These are phyloP conservation scores for Mycetomoellerius zeteki DNA, from an alignment of 1,140 invertebrate species.

Conservation along the genomic window DNA sequence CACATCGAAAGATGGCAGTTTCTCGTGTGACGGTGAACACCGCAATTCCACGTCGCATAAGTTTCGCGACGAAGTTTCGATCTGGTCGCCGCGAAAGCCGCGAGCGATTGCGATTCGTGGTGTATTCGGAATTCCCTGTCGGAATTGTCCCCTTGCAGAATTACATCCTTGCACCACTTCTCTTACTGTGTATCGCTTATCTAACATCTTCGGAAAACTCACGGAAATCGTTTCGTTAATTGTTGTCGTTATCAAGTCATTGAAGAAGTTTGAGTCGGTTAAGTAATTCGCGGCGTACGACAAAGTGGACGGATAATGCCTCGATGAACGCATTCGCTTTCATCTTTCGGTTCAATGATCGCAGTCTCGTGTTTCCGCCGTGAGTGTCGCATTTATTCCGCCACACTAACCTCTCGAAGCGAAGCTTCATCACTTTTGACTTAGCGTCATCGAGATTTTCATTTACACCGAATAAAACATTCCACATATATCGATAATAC, in stretches of 20 bases:
- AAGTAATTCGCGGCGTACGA: background rate
- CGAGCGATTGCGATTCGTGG: constrained; percentile 51
- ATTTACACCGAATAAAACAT: background rate
- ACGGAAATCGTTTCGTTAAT: constrained; percentile 22
- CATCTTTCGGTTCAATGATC: constrained; percentile 52
- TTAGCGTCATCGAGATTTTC: background rate
- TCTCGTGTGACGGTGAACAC: constrained; percentile 36
- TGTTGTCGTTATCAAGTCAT: background rate
- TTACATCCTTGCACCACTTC: background rate
- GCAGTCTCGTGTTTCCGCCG: background rate
- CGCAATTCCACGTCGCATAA: constrained; percentile 57
- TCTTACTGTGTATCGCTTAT: background rate
- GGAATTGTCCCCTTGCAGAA: constrained; percentile 22
- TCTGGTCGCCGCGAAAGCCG: constrained; percentile 37
- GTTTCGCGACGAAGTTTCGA: constrained; percentile 50
- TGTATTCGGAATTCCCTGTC: background rate
- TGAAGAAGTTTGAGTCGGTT: background rate
- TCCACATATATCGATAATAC: no score
- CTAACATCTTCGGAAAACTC: constrained; percentile 31
- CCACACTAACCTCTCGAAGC: background rate
- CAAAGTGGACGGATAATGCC: constrained; percentile 10
- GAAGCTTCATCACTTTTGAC: constrained; percentile 30
- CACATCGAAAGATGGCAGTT: constrained; percentile 59
- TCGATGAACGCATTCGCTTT: constrained; percentile 29
- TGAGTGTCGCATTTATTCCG: constrained; percentile 35